Percentiles rank a stretch among this genome's conserved stretches.
Conservation (phyloP, 1,140 invertebrate genomes). For the Elymnias hypermnestra region DNA sequence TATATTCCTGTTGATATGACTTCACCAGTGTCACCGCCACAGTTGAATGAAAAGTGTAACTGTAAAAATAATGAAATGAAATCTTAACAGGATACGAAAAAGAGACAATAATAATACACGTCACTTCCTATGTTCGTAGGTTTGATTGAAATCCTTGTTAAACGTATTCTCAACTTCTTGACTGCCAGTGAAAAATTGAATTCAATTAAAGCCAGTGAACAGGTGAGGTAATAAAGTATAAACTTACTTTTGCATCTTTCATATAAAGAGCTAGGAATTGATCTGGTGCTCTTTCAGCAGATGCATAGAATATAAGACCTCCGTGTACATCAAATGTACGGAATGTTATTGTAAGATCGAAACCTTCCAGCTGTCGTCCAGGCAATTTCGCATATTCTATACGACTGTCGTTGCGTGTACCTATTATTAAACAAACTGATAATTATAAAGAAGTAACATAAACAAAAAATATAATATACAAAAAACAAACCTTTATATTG, state of each 20-base stretch:
- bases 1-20: constrained; percentile 78
- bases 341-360: constrained; percentile 88
- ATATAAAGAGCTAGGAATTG: constrained; percentile 91
- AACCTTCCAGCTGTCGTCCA: constrained; percentile 79
- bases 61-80: constrained; percentile 22
- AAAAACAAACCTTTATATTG: too few species aligned
- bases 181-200: too few species aligned
- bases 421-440: constrained; percentile 45
- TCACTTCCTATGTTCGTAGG: too few species aligned
- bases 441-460: too few species aligned
- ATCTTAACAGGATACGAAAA: too few species aligned
- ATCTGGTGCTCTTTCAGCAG: constrained; percentile 78
- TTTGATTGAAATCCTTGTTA: too few species aligned
- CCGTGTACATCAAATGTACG: constrained; percentile 88
- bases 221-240: too few species aligned
- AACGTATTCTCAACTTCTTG: too few species aligned
- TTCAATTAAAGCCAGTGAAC: too few species aligned
- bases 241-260: constrained; percentile 86
- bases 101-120: too few species aligned
- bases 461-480: not conserved
- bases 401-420: constrained; percentile 83
- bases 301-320: constrained; percentile 88
- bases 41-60: constrained; percentile 67
- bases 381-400: constrained; percentile 82
- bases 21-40: constrained; percentile 81